A percentile compares a stretch with the other conserved stretches of the same genome.
Evolutionary conservation across 1,140 invertebrate species (phyloP).

Genomic region (Trichomalopsis sarcophagae): DNA sequence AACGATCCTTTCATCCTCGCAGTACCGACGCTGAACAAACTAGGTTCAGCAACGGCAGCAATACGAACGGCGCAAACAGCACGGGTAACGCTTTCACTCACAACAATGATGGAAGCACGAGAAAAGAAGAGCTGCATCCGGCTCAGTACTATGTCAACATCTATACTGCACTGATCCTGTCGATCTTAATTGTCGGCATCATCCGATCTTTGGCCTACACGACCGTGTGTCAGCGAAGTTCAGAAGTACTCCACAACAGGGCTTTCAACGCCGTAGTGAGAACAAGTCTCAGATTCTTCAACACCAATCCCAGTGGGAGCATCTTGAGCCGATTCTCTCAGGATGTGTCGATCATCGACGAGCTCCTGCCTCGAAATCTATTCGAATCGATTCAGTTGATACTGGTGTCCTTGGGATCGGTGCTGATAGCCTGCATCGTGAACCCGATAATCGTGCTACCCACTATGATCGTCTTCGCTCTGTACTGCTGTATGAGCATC

Average conservation of each 20-base stretch:
- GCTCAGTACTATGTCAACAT: slow-evolving; percentile 72
- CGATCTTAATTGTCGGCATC: slow-evolving; percentile 73
- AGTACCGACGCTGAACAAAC: slow-evolving; percentile 61
- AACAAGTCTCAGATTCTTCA: slow-evolving; percentile 84
- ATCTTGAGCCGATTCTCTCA: slow-evolving; percentile 87
- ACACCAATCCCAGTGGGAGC: slow-evolving; percentile 83
- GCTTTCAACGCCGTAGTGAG: slow-evolving; percentile 80
- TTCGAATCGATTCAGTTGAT: slow-evolving; percentile 86
- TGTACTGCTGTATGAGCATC: slow-evolving; percentile 84
- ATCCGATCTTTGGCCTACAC: slow-evolving; percentile 78
- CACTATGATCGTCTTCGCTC: slow-evolving; percentile 78
- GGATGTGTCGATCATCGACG: slow-evolving; percentile 89
- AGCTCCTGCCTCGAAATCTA: slow-evolving; percentile 84
- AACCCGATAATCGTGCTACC: slow-evolving; percentile 85
- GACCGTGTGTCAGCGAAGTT: slow-evolving; percentile 79
- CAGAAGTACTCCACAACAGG: slow-evolving; percentile 80
- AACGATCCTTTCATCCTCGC: slow-evolving; percentile 23
- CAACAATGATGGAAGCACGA: slow-evolving; percentile 66
- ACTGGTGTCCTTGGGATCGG: slow-evolving; percentile 78
- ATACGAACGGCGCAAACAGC: background rate
- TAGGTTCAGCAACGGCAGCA: background rate
- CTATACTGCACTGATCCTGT: slow-evolving; percentile 72
- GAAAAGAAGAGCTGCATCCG: slow-evolving; percentile 46
- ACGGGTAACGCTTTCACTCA: background rate
- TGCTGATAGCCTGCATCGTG: slow-evolving; percentile 82